These are phyloP conservation scores for Chaetodon trifasciatus DNA, from an alignment of 2,797 vertebrate species.

Conservation along the genomic window DNA sequence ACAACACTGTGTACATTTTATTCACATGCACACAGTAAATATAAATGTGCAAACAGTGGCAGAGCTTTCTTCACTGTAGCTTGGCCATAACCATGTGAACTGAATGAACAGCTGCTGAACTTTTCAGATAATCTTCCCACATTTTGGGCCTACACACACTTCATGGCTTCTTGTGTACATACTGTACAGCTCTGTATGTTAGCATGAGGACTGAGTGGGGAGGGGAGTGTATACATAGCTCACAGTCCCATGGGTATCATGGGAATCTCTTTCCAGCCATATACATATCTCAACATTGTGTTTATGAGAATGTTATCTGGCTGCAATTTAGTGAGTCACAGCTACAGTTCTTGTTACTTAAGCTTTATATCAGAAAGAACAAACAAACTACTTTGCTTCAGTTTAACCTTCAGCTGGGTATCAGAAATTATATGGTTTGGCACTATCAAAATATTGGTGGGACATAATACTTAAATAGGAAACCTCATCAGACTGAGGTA, in stretches of 20 bases:
- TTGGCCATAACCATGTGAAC: slow-evolving; percentile 22
- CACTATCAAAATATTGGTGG: too few relatives aligned
- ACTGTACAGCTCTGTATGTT: background rate
- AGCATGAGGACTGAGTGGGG: background rate
- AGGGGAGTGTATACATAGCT: slow-evolving; percentile 14
- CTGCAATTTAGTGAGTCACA: slow-evolving; percentile 21
- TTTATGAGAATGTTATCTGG: slow-evolving; percentile 18
- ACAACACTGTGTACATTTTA: background rate
- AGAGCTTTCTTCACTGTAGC: background rate
- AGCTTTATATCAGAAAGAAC: background rate
- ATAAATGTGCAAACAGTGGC: slow-evolving; percentile 2
- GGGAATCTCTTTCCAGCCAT: slow-evolving; percentile 7
- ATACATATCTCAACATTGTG: background rate
- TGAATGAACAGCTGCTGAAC: slow-evolving; percentile 29
- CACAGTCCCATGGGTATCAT: slow-evolving; percentile 18
- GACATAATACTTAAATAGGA: too few relatives aligned
- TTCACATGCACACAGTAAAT: background rate
- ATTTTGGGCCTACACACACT: slow-evolving; percentile 2
- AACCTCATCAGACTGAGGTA: too few relatives aligned
- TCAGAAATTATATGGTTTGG: background rate
- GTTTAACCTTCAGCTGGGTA: background rate
- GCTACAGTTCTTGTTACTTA: background rate
- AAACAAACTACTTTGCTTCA: background rate
- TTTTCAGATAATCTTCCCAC: slow-evolving; percentile 16
- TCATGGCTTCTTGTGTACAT: background rate